These are phyloP conservation scores for Ochropleura plecta DNA, from an alignment of 2,888 invertebrate species.

Conservation along the genomic window DNA sequence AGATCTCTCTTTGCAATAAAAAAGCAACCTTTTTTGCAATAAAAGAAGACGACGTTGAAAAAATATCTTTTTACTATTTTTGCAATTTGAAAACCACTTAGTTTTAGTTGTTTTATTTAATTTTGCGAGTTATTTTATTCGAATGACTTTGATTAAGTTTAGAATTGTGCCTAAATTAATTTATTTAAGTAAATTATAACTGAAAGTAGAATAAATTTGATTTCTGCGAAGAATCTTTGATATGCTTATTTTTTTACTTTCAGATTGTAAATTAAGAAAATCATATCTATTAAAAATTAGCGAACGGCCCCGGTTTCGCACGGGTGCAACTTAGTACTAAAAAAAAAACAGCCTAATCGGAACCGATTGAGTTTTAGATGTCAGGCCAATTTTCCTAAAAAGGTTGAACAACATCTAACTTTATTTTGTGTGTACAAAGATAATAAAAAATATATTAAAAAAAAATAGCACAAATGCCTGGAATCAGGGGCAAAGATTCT, in stretches of 20 bases:
- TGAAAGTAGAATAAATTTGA: background rate
- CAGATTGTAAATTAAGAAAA: no score
- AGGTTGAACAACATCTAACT: background rate
- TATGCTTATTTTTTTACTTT: background rate
- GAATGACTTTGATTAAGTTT: constrained; percentile 13
- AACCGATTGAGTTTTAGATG: background rate
- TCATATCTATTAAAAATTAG: no score
- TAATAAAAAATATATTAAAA: constrained; percentile 38
- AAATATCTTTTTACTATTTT: constrained; percentile 34
- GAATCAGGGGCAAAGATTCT: constrained; percentile 28
- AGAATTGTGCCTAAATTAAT: background rate
- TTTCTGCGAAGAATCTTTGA: background rate
- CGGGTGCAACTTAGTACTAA: no score
- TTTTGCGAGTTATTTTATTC: constrained; percentile 29
- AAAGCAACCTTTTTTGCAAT: constrained; percentile 47
- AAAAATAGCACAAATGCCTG: constrained; percentile 39
- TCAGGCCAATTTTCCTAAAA: background rate
- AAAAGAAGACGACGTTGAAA: constrained; percentile 30
- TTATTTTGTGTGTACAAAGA: constrained; percentile 16
- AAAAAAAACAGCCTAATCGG: no score
- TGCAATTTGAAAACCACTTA: constrained; percentile 44
- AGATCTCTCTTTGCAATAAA: constrained; percentile 55
- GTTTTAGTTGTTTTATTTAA: constrained; percentile 31
- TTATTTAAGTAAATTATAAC: background rate
- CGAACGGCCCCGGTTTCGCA: no score